phyloP scores from a whole-genome alignment of 2,888 invertebrate genomes.

The Trimorus sp. region DNA sequence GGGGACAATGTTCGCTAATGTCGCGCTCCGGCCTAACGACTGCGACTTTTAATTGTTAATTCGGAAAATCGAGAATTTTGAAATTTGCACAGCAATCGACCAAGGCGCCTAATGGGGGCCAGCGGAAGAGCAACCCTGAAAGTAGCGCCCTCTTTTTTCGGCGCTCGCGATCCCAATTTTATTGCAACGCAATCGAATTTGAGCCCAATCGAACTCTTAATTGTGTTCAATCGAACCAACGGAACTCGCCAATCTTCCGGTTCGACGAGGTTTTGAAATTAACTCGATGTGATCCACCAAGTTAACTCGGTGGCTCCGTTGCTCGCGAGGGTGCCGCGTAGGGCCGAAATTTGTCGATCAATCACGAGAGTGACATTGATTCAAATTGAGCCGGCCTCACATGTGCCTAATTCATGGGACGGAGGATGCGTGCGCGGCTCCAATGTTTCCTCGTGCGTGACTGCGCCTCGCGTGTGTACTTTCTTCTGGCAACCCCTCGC shows the following conservation, averaged over 20 bases:
- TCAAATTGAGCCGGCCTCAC: slow-evolving; percentile 68
- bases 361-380: slow-evolving; percentile 67
- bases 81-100: not conserved
- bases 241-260: too few relatives aligned
- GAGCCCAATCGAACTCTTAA: not conserved
- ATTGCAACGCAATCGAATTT: slow-evolving; percentile 12
- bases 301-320: too few relatives aligned
- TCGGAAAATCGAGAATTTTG: slow-evolving; percentile 14
- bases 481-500: slow-evolving; percentile 56
- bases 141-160: not conserved
- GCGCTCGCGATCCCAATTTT: too few relatives aligned
- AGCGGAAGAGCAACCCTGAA: slow-evolving; percentile 6
- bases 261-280: not conserved
- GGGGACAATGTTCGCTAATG: slow-evolving; percentile 54
- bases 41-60: slow-evolving; percentile 40
- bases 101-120: slow-evolving; percentile 34
- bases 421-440: slow-evolving; percentile 52
- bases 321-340: not conserved
- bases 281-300: not conserved
- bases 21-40: slow-evolving; percentile 26
- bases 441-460: slow-evolving; percentile 67
- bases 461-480: slow-evolving; percentile 67
- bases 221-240: too few relatives aligned
- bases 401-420: slow-evolving; percentile 50
- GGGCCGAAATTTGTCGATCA: slow-evolving; percentile 29